Percentiles rank a stretch among this genome's conserved stretches.
Evolutionary conservation across 2,113 vertebrate species (phyloP).

Genomic region (Leucopsar rothschildi): DNA sequence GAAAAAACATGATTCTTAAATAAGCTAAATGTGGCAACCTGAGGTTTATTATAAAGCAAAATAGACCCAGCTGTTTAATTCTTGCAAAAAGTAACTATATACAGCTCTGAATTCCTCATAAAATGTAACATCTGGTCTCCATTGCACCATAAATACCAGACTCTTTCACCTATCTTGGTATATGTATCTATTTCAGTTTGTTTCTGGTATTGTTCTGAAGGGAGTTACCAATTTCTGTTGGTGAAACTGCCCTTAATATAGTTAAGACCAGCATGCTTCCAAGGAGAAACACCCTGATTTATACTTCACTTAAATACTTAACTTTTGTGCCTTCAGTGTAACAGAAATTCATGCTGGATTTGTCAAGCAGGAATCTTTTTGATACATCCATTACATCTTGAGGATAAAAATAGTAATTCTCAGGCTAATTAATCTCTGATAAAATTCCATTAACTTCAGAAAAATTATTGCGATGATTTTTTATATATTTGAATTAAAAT

Average conservation of each 20-base stretch:
- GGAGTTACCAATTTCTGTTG: not conserved
- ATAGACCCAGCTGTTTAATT: not conserved
- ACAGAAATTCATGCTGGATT: not conserved
- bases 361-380: not conserved
- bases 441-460: not conserved
- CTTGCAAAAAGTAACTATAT: not conserved
- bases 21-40: not conserved
- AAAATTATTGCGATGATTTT: not conserved
- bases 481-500: not conserved
- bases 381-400: not conserved
- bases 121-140: not conserved
- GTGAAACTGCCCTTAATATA: not conserved
- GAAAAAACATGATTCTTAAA: not conserved
- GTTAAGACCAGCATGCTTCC: not conserved
- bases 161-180: not conserved
- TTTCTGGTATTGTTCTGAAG: not conserved
- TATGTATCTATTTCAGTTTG: not conserved
- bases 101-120: not conserved
- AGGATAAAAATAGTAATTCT: not conserved
- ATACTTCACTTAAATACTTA: not conserved
- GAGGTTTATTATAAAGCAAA: not conserved
- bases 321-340: not conserved
- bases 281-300: not conserved
- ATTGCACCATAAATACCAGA: not conserved
- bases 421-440: not conserved